Base-by-base conservation (phyloP, 2,797 vertebrate genomes). In the Sparidentex hasta region DNA sequence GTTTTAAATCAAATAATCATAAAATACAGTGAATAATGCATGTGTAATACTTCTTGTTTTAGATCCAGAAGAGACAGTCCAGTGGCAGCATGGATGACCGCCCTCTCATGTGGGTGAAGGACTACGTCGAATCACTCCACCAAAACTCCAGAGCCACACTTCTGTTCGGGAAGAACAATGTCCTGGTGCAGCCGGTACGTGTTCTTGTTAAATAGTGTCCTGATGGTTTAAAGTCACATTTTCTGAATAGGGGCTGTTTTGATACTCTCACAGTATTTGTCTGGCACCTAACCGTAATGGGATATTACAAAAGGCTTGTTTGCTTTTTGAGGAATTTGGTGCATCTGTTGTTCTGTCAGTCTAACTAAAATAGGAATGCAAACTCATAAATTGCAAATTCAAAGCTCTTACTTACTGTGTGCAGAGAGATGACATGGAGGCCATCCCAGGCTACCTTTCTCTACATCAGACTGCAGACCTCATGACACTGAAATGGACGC, bases 31-130 rank as follows among this genome's bases (percentile, higher is more conserved):
- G 12, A 55, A 43, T 27, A 20, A 14, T 5, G 64, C 11, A 18
- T 27, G n/a, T 69, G 4, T 55, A 38, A 68, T 65, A n/a, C 7
- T 51, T 33, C 65, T n/a, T 72, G 44, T 48, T 17, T 46, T 91
- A 99, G 98, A 99, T 99, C 86, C 98, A 99, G 95, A 99, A 99
- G 79, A 96, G 98, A 57, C 98, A 99, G 81, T 99, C 98, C 0
- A 99, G 98, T 2, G 96, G 97, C 58, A 99, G 98, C 76, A 97
- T 99, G 97, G 98, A 99, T 0, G 98, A 99, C 89, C 94, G 98
- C 1, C 97, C 96, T 0, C 96, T 98, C 0, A 96, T 95, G 0
- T 98, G 97, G 25, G 98, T 97, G 63, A 95, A 97, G 17, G 98
- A 99, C 67, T 99, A 99, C 0, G 98, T 99, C 41, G 97, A 99